These are phyloP conservation scores for Pangasius macronema DNA, from an alignment of 2,797 vertebrate species.

Conservation along the genomic window DNA sequence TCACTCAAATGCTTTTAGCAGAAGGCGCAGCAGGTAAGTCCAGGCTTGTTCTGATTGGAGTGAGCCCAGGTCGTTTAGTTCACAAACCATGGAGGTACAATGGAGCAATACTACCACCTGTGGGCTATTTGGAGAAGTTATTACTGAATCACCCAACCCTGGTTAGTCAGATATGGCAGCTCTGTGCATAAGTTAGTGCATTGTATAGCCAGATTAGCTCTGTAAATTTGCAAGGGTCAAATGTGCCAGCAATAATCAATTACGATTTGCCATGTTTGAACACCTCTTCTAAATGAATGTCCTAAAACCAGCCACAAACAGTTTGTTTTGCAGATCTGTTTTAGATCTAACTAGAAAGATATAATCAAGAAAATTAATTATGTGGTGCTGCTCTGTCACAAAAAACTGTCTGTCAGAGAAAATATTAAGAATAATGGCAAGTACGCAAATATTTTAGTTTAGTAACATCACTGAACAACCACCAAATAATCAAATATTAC, in stretches of 20 bases:
- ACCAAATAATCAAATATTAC: neutral
- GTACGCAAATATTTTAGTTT: neutral
- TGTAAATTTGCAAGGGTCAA: slow-evolving; percentile 14
- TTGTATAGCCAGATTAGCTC: neutral
- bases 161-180: neutral
- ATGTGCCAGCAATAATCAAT: slow-evolving; percentile 22
- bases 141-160: neutral
- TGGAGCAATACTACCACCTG: slow-evolving; percentile 41
- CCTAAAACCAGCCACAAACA: neutral
- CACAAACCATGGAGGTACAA: neutral
- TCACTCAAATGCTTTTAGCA: slow-evolving; percentile 53
- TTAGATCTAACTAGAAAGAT: neutral
- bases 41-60: slow-evolving; percentile 51
- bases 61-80: slow-evolving; percentile 42
- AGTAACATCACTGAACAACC: neutral
- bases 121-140: slow-evolving; percentile 23
- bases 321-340: neutral
- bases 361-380: neutral
- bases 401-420: neutral
- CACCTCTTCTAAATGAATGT: neutral
- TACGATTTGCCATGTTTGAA: slow-evolving; percentile 23
- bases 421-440: neutral
- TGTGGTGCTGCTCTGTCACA: neutral
- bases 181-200: neutral
- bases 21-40: slow-evolving; percentile 46